Evolutionary conservation across 2,888 invertebrate genomes (phyloP), one percentile per base, ranked within the genome.

Genomic region (Drosophila cracens): DNA sequence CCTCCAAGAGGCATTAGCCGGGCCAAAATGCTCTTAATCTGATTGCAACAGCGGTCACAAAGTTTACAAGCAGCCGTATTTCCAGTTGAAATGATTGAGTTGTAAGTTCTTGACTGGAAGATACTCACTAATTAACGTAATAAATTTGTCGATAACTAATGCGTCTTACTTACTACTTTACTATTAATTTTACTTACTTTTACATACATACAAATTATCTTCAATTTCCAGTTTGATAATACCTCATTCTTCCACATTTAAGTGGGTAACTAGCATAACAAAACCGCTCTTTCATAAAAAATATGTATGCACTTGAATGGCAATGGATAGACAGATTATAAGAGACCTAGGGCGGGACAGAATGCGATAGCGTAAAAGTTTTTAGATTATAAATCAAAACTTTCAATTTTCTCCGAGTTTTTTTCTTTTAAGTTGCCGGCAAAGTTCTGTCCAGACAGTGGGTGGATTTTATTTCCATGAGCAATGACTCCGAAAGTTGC

Each of bases 351-450:
- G n/a, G 40, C 29, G 31, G 33, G 56, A 66, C 54, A 67, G 69
- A 69, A 16, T 49, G 27, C 58, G 83, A 76, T 69, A 68, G 33
- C 60, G 57, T 31, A 75, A 76, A 89, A 89, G 69, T 81, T 87
- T 83, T 70, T 56, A 80, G 87, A 87, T 90, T 89, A 90, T 89
- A 87, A 90, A 87, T 90, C 87, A 87, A 87, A 87, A 87, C 89
- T 90, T 87, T 87, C 90, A 87, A 90, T 87, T 90, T 87, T 90
- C 80, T 61, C 56, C 51, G 33, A 70, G 64, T 65, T 68, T 51
- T 53, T 62, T 36, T 21, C 21, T 21, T 62, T 66, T 13, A 48
- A 64, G 67, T 75, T 79, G 81, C 79, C 79, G 74, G 75, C 76
- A 77, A 85, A 85, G 63, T 86, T 85, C 69, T 34, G 76, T 27